Evolutionary conservation across 1,140 invertebrate genomes (phyloP).

Genomic region (Proales similis): DNA sequence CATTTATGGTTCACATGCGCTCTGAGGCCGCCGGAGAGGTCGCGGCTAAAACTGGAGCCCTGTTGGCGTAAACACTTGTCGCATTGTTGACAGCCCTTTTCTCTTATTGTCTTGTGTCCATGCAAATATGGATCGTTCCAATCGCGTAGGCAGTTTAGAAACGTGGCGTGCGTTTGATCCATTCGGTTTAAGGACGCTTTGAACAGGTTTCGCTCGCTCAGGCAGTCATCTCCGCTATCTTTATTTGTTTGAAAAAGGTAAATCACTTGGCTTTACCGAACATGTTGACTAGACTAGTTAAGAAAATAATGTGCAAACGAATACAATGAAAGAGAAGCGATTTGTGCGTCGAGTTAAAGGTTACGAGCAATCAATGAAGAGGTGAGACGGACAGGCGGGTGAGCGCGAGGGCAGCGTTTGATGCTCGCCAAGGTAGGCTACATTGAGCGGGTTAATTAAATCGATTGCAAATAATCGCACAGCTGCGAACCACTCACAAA

Average conservation of each 20-base stretch:
- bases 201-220: conserved; percentile 31
- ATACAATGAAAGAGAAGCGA: too few relatives aligned
- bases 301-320: too few relatives aligned
- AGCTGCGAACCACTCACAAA: too few relatives aligned
- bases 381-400: too few relatives aligned
- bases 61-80: conserved; percentile 18
- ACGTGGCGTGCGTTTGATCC: conserved; percentile 30
- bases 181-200: conserved; percentile 36
- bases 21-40: background rate
- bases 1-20: background rate
- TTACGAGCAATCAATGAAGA: too few relatives aligned
- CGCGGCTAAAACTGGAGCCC: conserved; percentile 5
- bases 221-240: conserved; percentile 36
- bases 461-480: too few relatives aligned
- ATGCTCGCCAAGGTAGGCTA: too few relatives aligned
- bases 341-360: too few relatives aligned
- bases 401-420: too few relatives aligned
- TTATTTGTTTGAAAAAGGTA: conserved; percentile 1
- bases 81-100: conserved; percentile 18
- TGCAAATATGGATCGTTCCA: conserved; percentile 36
- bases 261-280: background rate
- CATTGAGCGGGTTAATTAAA: too few relatives aligned
- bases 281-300: background rate
- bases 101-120: conserved; percentile 9
- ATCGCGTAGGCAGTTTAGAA: conserved; percentile 27